A percentile compares a stretch with the other conserved stretches of the same genome.
Evolutionary conservation across 1,140 invertebrate genomes (phyloP).

Genomic region (Panulirus ornatus): DNA sequence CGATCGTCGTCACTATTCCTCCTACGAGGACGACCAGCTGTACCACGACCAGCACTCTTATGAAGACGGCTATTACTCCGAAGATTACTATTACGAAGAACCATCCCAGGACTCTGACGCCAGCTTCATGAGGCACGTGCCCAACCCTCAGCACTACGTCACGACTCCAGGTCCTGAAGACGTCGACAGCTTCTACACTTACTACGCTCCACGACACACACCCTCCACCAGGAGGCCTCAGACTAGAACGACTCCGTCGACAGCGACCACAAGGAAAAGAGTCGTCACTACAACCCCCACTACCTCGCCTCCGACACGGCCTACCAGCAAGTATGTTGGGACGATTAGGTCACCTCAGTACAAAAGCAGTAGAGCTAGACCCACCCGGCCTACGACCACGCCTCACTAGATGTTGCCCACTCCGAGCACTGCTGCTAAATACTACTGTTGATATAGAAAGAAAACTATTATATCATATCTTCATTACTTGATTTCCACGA

Average conservation of each 20-base stretch:
- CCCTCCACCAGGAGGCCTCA: background rate
- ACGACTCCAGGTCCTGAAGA: background rate
- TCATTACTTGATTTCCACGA: too few species aligned
- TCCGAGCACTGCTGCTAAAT: too few species aligned
- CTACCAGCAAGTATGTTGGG: background rate
- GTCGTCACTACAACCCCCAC: background rate
- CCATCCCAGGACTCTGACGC: background rate
- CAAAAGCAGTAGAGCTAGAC: background rate
- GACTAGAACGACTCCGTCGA: too few species aligned
- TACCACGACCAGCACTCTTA: conserved; percentile 5
- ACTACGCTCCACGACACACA: background rate
- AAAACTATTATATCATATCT: too few species aligned
- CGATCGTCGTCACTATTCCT: background rate
- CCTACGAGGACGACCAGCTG: conserved; percentile 8
- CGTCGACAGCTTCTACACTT: background rate
- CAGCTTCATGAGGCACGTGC: background rate
- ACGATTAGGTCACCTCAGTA: background rate
- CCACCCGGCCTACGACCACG: background rate
- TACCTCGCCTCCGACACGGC: background rate
- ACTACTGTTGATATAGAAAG: too few species aligned
- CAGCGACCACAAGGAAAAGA: background rate
- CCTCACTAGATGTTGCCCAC: too few species aligned
- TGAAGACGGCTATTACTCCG: background rate
- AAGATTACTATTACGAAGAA: background rate
- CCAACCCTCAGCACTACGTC: background rate